These are phyloP conservation scores for Nephila pilipes DNA, from an alignment of 1,140 invertebrate genomes.

Conservation along the genomic window DNA sequence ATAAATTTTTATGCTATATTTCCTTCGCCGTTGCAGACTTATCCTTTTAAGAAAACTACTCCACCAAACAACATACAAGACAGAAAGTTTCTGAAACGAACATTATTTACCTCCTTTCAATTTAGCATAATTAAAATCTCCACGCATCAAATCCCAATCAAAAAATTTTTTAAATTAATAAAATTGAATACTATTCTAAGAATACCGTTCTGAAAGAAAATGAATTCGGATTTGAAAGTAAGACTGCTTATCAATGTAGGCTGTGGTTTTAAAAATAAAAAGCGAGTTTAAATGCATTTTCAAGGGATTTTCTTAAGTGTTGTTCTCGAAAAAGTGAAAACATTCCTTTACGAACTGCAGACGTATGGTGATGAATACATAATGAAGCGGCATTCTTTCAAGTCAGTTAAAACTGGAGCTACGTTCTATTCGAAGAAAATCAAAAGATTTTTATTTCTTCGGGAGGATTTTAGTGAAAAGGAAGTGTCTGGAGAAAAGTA, in stretches of 20 bases:
- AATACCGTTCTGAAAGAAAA: background rate
- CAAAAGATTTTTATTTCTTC: background rate
- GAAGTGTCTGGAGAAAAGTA: background rate
- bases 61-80: too few species aligned
- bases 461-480: background rate
- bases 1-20: too few species aligned
- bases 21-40: too few species aligned
- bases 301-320: constrained; percentile 19
- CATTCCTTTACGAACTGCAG: constrained; percentile 14
- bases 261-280: background rate
- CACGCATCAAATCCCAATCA: background rate
- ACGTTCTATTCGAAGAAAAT: constrained; percentile 4
- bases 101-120: background rate
- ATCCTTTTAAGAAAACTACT: too few species aligned
- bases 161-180: background rate
- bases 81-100: too few species aligned
- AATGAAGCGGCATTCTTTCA: constrained; percentile 45
- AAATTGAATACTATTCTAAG: background rate
- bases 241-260: background rate
- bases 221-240: background rate
- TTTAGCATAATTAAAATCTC: background rate
- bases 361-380: constrained; percentile 29
- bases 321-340: background rate
- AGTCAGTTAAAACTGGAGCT: background rate
- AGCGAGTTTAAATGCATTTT: constrained; percentile 18